These are phyloP conservation scores for Xenopus tropicalis DNA, from an alignment of 2,113 vertebrate genomes.

Conservation along the genomic window DNA sequence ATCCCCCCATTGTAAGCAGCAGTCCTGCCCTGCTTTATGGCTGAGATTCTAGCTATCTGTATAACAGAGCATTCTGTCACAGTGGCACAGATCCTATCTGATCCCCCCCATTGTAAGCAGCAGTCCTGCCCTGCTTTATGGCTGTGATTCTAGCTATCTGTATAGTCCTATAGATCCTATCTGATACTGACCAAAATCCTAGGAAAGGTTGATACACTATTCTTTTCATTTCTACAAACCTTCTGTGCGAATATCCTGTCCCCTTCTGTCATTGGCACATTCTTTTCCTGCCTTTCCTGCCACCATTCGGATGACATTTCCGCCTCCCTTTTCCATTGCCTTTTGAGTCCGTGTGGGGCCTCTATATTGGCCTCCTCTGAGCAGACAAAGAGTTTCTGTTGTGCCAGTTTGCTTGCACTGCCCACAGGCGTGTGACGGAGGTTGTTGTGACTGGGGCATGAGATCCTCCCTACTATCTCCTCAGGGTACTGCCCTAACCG, in stretches of 20 bases:
- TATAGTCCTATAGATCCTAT: too few species aligned
- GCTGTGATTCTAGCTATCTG: too few species aligned
- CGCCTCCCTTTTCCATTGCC: slow-evolving; percentile 39
- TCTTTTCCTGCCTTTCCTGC: slow-evolving; percentile 11
- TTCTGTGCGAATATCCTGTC: slow-evolving; percentile 85
- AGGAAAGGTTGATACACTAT: too few species aligned
- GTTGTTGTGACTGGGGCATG: background rate
- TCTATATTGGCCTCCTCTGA: background rate
- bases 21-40: too few species aligned
- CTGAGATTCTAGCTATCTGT: too few species aligned
- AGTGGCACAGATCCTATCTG: too few species aligned
- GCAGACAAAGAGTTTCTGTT: background rate
- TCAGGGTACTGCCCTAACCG: background rate
- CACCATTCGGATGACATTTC: slow-evolving; percentile 12
- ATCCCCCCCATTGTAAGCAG: too few species aligned
- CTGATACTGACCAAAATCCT: too few species aligned
- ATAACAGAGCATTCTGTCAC: too few species aligned
- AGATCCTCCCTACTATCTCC: background rate
- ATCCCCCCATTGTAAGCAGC: too few species aligned
- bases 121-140: too few species aligned
- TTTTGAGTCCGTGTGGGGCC: slow-evolving; percentile 34
- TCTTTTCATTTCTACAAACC: slow-evolving; percentile 55
- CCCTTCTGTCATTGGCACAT: slow-evolving; percentile 58
- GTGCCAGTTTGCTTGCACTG: slow-evolving; percentile 6
- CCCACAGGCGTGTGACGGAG: background rate